Base-by-base conservation (phyloP, 2,888 invertebrate genomes). In the Apamea epomidion region DNA sequence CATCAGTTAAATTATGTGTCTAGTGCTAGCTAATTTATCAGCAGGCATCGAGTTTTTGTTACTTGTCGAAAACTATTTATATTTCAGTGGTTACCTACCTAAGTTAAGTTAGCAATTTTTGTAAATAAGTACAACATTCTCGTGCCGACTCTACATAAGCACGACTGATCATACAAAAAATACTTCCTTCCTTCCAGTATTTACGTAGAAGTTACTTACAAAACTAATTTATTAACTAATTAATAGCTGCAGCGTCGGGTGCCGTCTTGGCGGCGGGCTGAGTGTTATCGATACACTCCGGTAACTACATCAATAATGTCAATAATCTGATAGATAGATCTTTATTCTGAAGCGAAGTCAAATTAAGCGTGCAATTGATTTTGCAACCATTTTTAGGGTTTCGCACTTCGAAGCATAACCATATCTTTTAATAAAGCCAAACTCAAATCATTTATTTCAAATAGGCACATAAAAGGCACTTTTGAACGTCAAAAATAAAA, bases 291-390 rank as follows among this genome's bases (percentile, higher is more conserved):
- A 74, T 51, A 78, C 42, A 29, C 42, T 51, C 18, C 48, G 70
- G 70, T 78, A 67, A 65, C 65, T 83, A 25, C 60, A 78, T 60
- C 42, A 71, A 45, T 45, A 60, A 45, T 65, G 65, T 60, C 42
- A 71, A 45, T 45, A 60, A 45, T 65, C 58, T 25, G 29, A 42
- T 76, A 64, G 48, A 25, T 32, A 21, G 32, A n/a, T 65, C 6
- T 62, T 62, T n/a, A 79, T 51, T 81, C 18, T 7, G 21, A 62
- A 72, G 29, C 32, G 25, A 71, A 32, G 5, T 32, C 14, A 32
- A 25, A 32, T 8, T 32, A 51, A 7, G 29, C 14, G 48, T 8
- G 6, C 21, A 51, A 10, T 70, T 37, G 37, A 70, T 37, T 71
- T 25, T 54, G 1, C 10, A 25, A 1, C 1, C 5, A 51, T 25